A percentile compares a stretch with the other conserved stretches of the same genome.
Conservation (phyloP, 2,888 invertebrate species). For the Criorhina ranunculi region DNA sequence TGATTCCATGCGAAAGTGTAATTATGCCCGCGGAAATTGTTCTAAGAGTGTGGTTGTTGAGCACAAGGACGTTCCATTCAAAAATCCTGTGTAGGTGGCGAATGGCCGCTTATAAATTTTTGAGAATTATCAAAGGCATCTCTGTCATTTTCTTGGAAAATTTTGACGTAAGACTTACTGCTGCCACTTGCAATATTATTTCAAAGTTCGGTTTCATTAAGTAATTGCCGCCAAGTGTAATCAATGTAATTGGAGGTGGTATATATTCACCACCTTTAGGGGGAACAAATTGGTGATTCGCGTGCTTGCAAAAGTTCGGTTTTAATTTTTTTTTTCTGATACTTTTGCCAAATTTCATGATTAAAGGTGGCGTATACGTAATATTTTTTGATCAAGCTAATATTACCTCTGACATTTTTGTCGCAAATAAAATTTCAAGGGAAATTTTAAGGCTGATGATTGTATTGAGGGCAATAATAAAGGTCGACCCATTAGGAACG, state of each 20-base stretch:
- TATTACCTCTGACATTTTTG: background rate
- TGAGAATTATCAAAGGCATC: constrained; percentile 14
- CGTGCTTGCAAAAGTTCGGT: constrained; percentile 15
- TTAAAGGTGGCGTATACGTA: constrained; percentile 19
- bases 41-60: constrained; percentile 6
- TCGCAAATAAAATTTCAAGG: too few relatives aligned
- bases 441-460: too few relatives aligned
- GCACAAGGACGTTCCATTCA: background rate
- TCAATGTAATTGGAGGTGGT: constrained; percentile 33
- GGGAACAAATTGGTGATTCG: constrained; percentile 51
- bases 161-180: constrained; percentile 5
- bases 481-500: too few relatives aligned
- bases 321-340: too few relatives aligned
- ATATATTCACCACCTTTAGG: constrained; percentile 4
- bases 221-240: constrained; percentile 32
- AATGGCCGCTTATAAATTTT: constrained; percentile 10
- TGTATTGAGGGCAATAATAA: too few relatives aligned
- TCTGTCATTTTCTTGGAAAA: constrained; percentile 19
- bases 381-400: background rate
- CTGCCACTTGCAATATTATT: constrained; percentile 11
- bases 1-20: constrained; percentile 69
- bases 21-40: constrained; percentile 56
- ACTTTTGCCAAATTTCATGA: background rate
- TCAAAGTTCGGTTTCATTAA: constrained; percentile 19
- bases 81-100: background rate